These are phyloP conservation scores for Propithecus coquereli DNA, from an alignment of 2,113 vertebrate genomes.

Conservation along the genomic window DNA sequence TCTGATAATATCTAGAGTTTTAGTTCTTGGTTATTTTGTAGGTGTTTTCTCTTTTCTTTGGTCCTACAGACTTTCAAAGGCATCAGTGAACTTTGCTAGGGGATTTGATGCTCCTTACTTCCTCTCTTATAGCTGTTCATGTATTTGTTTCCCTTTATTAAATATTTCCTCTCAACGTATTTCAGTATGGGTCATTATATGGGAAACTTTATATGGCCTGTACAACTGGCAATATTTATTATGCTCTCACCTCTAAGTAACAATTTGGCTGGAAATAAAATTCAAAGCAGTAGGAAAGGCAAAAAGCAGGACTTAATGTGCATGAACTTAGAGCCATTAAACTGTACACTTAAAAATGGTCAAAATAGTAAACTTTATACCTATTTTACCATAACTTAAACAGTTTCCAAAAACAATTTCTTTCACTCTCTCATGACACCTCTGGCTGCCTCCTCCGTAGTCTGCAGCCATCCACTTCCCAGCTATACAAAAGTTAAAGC, in stretches of 20 bases:
- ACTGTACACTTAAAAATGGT: background rate
- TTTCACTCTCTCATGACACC: background rate
- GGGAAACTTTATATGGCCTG: background rate
- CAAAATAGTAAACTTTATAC: background rate
- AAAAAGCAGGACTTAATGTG: background rate
- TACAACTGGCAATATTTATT: too few species aligned
- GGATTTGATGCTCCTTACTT: background rate
- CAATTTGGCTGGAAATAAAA: background rate
- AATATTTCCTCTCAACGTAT: background rate
- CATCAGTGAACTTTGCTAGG: too few species aligned
- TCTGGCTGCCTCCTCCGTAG: background rate
- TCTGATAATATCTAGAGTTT: background rate
- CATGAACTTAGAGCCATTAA: background rate
- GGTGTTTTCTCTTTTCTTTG: background rate
- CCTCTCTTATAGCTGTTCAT: background rate
- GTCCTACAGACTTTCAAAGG: background rate
- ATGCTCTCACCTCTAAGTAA: background rate
- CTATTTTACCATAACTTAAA: background rate
- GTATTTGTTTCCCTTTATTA: background rate
- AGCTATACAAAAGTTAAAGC: background rate
- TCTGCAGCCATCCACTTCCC: background rate
- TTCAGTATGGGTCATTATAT: background rate
- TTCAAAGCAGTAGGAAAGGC: background rate
- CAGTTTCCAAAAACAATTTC: background rate
- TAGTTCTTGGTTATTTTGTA: background rate